Base-by-base conservation (phyloP, 1,140 invertebrate genomes). In the Aethina tumida region DNA sequence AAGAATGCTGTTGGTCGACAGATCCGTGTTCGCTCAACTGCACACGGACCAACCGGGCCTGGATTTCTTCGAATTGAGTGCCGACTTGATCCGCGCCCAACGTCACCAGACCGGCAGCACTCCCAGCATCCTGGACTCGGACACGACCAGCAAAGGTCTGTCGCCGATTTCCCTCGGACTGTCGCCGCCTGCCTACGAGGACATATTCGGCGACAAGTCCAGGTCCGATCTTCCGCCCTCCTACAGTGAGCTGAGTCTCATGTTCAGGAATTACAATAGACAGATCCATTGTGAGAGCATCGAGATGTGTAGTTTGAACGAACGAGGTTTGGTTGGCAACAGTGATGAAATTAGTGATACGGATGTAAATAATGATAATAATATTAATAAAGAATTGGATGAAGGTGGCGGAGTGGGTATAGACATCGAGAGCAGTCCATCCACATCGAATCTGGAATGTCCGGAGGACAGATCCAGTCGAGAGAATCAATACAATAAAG, bases 1-100 rank as follows among this genome's bases (percentile, higher is more conserved):
- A 2, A 58, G 71, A 34, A 73, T 72, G 69, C 53, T 73, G n/a
- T 68, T 72, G 7, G 68, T 72, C 3, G 70, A 73, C 35, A 59
- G 68, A 18, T 60, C 58, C 0, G 65, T 71, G 30, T 68, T 72
- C 32, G 62, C 60, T 1, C 67, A 70, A 35, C 58, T 71, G 7
- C 68, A 70, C 47, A 59, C 64, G 1, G 50, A 58, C 26, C 49
- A 49, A 35, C 49, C 53, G 45, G 69, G 68, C 12, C 50, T 71
- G 20, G 69, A 71, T 43, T 53, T 71, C 8, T 62, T 71, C 35
- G 69, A 71, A 50, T 49, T 71, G 5, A 67, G 69, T 1, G 67
- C 69, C 17, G 68, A 63, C 38, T 56, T 70, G 3, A 64, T 70
- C 13, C 58, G 36, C 51, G 58, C 16, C 34, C 42, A 53, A 32